Evolutionary conservation across 2,113 vertebrate species (phyloP), one percentile per base, ranked within the genome.

Genomic region (Microtus richardsoni): DNA sequence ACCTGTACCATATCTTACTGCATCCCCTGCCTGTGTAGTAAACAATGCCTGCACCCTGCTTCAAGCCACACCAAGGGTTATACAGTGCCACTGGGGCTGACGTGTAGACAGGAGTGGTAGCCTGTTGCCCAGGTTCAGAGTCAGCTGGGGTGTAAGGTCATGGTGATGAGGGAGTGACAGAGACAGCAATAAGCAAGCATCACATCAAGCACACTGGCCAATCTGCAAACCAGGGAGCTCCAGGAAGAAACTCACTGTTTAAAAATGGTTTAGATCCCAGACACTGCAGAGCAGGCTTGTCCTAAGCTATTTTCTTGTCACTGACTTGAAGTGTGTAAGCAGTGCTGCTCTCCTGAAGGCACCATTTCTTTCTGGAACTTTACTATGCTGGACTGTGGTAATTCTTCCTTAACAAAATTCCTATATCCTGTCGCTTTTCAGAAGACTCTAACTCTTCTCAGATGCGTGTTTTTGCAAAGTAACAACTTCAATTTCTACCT

Each of bases 161-260:
- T 58, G 2, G 30, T 39, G 33, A 3, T 33, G 2, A 89, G 47
- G 19, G 28, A 68, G 41, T 36, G 26, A 64, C 26, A 49, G 41
- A 22, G 39, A 64, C 26, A 62, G 16, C 28, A 49, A 64, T 49
- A 47, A 47, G 28, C 2, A 17, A 49, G 30, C 10, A 24, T 36
- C 49, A 49, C 8, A 1, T 47, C 30, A 41, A 64, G 5, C 14
- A 39, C 28, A 11, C n/a, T 2, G 11, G 0, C 13, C 12, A 16
- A 17, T 21, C 60, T 84, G 11, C 13, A 62, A 62, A 4, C n/a
- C 0, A 14, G 54, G 39, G 3, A 3, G 4, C 39, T 39, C 8
- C 14, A 5, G 11, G 7, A 7, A 3, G 24, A 0, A 54, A 8
- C 16, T 2, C 2, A 0, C 6, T 5, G 36, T 68, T 17, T 41